These are phyloP conservation scores for Yponomeuta plumbellus DNA, from an alignment of 2,888 invertebrate species.

Conservation along the genomic window DNA sequence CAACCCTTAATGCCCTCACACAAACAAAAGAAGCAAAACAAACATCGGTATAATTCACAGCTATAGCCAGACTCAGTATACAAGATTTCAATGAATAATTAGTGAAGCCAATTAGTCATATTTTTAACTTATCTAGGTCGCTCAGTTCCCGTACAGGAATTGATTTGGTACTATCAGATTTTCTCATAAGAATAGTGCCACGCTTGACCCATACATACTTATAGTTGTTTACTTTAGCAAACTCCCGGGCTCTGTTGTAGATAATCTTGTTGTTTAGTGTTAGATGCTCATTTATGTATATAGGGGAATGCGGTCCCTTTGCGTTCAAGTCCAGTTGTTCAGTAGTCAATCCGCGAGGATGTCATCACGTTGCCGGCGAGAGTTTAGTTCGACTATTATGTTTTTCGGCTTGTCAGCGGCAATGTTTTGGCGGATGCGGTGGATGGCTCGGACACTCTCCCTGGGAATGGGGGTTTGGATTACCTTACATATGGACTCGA, in stretches of 20 bases:
- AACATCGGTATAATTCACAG: background rate
- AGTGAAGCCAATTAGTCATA: background rate
- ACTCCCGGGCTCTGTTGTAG: slow-evolving; percentile 10
- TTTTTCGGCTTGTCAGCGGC: slow-evolving; percentile 6
- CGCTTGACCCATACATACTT: slow-evolving; percentile 17
- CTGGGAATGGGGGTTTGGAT: slow-evolving; percentile 9
- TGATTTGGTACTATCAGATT: slow-evolving; percentile 6
- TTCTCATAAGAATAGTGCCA: slow-evolving; percentile 8
- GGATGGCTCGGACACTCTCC: slow-evolving; percentile 2
- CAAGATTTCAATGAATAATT: background rate
- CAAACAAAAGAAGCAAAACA: background rate
- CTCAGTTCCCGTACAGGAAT: background rate
- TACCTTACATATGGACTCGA: slow-evolving; percentile 10
- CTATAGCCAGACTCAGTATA: background rate
- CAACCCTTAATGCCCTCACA: background rate
- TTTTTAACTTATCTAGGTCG: background rate
- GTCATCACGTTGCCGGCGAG: slow-evolving; percentile 13
- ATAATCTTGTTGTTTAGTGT: slow-evolving; percentile 18
- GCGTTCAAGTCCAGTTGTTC: background rate
- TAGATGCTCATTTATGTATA: slow-evolving; percentile 17
- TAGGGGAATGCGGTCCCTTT: background rate
- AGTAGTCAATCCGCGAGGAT: slow-evolving; percentile 16
- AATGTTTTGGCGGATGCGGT: slow-evolving; percentile 13
- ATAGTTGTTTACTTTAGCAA: slow-evolving; percentile 7
- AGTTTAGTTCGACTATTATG: slow-evolving; percentile 8